Percentiles rank a stretch among this genome's conserved stretches.
phyloP scores from a whole-genome alignment of 2,888 invertebrate species.

The Tiliacea aurago region DNA sequence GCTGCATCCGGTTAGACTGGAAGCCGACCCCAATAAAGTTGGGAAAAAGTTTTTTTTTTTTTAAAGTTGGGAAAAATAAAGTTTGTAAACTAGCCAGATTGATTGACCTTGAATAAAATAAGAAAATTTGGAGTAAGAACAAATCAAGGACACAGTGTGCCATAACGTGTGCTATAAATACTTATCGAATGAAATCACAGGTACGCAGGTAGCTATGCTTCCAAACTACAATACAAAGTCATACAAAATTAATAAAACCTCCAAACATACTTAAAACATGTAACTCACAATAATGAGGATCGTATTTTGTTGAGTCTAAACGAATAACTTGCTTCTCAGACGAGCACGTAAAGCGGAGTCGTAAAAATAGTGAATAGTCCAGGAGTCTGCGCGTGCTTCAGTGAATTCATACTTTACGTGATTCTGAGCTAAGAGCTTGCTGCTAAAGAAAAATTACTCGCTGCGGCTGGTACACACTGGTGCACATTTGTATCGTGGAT shows the following conservation, averaged over 20 bases:
- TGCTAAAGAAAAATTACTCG: slow-evolving; percentile 61
- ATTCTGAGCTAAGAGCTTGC: slow-evolving; percentile 69
- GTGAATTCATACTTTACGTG: slow-evolving; percentile 79
- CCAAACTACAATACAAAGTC: neutral
- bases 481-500: slow-evolving; percentile 49
- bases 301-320: slow-evolving; percentile 57
- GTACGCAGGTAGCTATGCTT: neutral
- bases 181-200: neutral
- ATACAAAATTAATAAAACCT: slow-evolving; percentile 7
- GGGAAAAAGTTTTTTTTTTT: too few relatives aligned
- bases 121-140: neutral
- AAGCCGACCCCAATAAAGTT: too few relatives aligned
- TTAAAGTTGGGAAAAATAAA: too few relatives aligned
- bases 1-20: too few relatives aligned
- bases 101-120: neutral
- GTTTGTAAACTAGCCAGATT: too few relatives aligned
- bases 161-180: neutral
- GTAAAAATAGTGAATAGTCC: slow-evolving; percentile 77
- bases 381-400: slow-evolving; percentile 69
- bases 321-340: slow-evolving; percentile 58
- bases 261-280: slow-evolving; percentile 15
- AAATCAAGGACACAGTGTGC: neutral
- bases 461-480: slow-evolving; percentile 50
- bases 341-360: slow-evolving; percentile 69
- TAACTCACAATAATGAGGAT: slow-evolving; percentile 47